Evolutionary conservation across 2,113 vertebrate genomes (phyloP).

Genomic region (Atherinomorus stipes): DNA sequence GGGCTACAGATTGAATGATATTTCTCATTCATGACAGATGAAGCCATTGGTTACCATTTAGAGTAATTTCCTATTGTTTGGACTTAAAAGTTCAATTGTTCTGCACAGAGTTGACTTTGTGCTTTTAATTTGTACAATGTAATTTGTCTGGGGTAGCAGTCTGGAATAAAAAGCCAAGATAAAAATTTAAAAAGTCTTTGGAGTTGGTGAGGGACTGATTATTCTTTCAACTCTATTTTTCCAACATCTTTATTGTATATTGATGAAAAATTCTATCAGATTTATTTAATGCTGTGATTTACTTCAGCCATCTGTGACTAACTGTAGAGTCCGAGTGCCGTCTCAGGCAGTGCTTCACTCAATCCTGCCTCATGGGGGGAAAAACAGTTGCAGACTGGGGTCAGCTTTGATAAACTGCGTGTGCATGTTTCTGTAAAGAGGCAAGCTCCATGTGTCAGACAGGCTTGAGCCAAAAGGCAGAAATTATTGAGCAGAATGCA

Average conservation of each 20-base stretch:
- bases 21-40: not conserved
- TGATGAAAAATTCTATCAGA: not conserved
- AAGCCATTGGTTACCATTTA: not conserved
- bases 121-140: not conserved
- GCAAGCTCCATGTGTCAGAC: not conserved
- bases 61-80: not conserved
- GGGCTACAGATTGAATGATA: no score
- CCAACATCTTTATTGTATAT: not conserved
- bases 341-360: conserved; percentile 26
- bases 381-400: conserved; percentile 18
- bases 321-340: conserved; percentile 28
- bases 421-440: conserved; percentile 3
- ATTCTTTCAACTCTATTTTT: not conserved
- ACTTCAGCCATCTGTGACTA: conserved; percentile 26
- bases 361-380: conserved; percentile 27
- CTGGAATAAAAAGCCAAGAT: not conserved
- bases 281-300: conserved; percentile 2
- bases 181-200: not conserved
- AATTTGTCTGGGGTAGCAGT: not conserved
- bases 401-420: conserved; percentile 15
- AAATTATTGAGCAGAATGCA: conserved; percentile 11
- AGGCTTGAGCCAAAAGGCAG: conserved; percentile 17
- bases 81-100: not conserved
- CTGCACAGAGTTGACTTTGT: conserved; percentile 1
- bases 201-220: not conserved